These are phyloP conservation scores for Campoletis raptor DNA, from an alignment of 2,888 invertebrate genomes.

Conservation along the genomic window DNA sequence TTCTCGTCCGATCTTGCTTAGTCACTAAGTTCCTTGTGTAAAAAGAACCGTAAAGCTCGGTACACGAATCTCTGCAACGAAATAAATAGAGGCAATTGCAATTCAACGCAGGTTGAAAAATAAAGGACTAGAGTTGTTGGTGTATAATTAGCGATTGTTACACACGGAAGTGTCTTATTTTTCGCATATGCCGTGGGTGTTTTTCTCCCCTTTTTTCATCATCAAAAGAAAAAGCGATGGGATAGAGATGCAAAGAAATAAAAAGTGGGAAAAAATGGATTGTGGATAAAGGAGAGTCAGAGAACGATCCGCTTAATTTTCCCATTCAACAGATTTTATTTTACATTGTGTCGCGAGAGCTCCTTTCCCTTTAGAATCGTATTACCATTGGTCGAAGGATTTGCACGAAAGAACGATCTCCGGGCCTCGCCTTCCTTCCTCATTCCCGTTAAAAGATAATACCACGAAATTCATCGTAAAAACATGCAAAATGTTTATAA, in stretches of 20 bases:
- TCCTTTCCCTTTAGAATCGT: conserved; percentile 65
- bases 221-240: conserved; percentile 15
- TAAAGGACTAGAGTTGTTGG: conserved; percentile 55
- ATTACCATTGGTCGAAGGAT: conserved; percentile 57
- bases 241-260: conserved; percentile 19
- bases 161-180: conserved; percentile 66
- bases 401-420: conserved; percentile 65
- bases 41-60: conserved; percentile 32
- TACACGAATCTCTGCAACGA: conserved; percentile 34
- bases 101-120: conserved; percentile 56
- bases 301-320: conserved; percentile 42
- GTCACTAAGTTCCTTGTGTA: not conserved
- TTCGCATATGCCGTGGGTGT: conserved; percentile 42
- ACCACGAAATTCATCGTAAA: conserved; percentile 28
- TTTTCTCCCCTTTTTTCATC: conserved; percentile 5
- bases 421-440: conserved; percentile 66
- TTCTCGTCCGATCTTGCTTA: conserved; percentile 43
- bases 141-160: conserved; percentile 72
- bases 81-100: conserved; percentile 42
- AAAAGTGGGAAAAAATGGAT: conserved; percentile 31
- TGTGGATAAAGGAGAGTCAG: conserved; percentile 23
- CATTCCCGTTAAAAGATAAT: conserved; percentile 40
- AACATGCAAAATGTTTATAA: not conserved
- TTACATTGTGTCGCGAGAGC: conserved; percentile 50
- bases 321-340: conserved; percentile 60